These are phyloP conservation scores for Drosophila nr. medialis DNA, from an alignment of 2,888 invertebrate species.

Conservation along the genomic window DNA sequence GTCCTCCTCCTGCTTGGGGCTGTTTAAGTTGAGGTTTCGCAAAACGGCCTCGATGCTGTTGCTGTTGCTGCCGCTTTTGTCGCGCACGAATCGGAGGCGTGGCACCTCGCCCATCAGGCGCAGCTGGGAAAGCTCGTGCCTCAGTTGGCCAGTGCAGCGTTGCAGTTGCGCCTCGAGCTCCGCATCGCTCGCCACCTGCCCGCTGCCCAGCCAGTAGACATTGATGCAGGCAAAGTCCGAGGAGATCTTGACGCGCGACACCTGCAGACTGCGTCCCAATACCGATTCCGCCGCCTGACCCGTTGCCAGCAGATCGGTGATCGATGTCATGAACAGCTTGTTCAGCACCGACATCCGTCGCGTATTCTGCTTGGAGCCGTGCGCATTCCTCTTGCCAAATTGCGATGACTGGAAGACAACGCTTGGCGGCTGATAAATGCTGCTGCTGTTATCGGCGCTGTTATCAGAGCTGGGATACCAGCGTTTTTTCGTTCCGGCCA, in stretches of 20 bases:
- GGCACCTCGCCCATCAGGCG: slow-evolving; percentile 91
- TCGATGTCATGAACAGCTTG: slow-evolving; percentile 92
- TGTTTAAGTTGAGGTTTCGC: slow-evolving; percentile 55
- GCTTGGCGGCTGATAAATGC: slow-evolving; percentile 32
- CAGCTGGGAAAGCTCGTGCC: slow-evolving; percentile 90
- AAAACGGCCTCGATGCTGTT: slow-evolving; percentile 88
- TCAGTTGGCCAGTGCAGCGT: slow-evolving; percentile 86
- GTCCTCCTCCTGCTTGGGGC: slow-evolving; percentile 2
- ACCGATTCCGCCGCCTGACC: slow-evolving; percentile 88
- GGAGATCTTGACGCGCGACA: slow-evolving; percentile 89
- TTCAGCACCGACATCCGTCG: slow-evolving; percentile 89
- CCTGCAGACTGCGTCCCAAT: slow-evolving; percentile 88
- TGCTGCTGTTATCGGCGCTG: not conserved
- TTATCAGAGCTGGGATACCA: slow-evolving; percentile 74
- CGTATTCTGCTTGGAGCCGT: slow-evolving; percentile 85
- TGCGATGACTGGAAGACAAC: slow-evolving; percentile 58
- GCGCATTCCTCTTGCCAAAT: slow-evolving; percentile 52
- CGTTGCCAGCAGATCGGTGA: slow-evolving; percentile 91
- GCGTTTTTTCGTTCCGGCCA: slow-evolving; percentile 80
- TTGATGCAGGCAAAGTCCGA: slow-evolving; percentile 88
- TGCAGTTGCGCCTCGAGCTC: slow-evolving; percentile 87
- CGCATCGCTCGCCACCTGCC: slow-evolving; percentile 65
- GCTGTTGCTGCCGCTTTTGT: slow-evolving; percentile 86
- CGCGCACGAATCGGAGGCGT: slow-evolving; percentile 90
- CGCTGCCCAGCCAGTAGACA: slow-evolving; percentile 90